Evolutionary conservation across 1,140 invertebrate species (phyloP).

Genomic region (Caenorhabditis briggsae): DNA sequence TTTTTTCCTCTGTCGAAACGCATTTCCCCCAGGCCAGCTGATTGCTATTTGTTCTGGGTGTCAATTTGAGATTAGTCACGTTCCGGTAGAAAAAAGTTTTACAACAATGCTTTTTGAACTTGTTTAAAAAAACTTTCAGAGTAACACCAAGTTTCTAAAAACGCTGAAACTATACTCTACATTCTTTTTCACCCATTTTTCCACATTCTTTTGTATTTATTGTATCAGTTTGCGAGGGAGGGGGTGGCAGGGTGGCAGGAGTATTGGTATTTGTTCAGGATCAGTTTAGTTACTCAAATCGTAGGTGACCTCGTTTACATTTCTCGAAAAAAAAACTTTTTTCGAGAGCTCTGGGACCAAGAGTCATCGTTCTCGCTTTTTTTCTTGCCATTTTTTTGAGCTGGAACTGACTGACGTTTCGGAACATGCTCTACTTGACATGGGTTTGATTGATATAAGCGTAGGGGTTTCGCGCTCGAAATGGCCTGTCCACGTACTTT

Average conservation of each 20-base stretch:
- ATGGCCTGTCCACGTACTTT: conserved; percentile 26
- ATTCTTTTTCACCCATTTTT: neutral
- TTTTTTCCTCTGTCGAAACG: conserved; percentile 25
- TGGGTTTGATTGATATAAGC: conserved; percentile 2
- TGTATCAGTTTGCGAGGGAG: conserved; percentile 48
- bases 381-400: neutral
- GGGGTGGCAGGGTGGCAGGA: neutral
- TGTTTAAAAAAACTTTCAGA: neutral
- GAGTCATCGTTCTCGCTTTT: conserved; percentile 5
- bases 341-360: conserved; percentile 19
- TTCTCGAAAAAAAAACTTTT: neutral
- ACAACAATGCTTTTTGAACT: neutral
- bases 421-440: conserved; percentile 10
- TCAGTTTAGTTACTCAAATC: conserved; percentile 52
- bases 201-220: conserved; percentile 36
- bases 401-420: conserved; percentile 12
- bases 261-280: conserved; percentile 52
- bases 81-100: conserved; percentile 49
- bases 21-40: conserved; percentile 33
- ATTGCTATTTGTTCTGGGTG: conserved; percentile 47
- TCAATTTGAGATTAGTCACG: conserved; percentile 51
- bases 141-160: neutral
- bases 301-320: conserved; percentile 51
- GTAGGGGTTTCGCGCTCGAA: neutral
- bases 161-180: conserved; percentile 18